Evolutionary conservation across 1,140 invertebrate genomes (phyloP), one percentile per base, ranked within the genome.

Genomic region (Drosophila tristis): DNA sequence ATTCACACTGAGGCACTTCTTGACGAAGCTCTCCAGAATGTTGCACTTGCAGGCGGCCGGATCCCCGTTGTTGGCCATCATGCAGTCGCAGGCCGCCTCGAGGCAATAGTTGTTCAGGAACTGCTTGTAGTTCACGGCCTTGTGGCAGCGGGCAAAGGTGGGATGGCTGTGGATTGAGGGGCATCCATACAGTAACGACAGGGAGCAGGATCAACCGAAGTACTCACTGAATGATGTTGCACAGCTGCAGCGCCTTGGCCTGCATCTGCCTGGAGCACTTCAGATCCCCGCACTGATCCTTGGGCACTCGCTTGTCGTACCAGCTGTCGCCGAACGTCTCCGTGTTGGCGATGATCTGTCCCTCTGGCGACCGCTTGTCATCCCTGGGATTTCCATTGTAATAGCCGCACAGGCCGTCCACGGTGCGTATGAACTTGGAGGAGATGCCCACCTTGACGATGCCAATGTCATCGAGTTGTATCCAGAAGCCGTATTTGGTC

Each of bases 351-450:
- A 95, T 94, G 9, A 93, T 73, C 20, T 75, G 90, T 1, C 96
- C 96, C 87, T 95, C 94, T 0, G 96, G 96, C 64, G 94, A 93
- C 9, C 94, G 93, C 50, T 94, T 95, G 81, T 97, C 96, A 86
- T 97, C 96, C 23, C 77, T 70, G 0, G 91, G 59, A 29, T 94
- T 91, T 1, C 94, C 94, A 91, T 96, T 95, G 82, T 95, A 96
- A 59, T 94, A 95, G 4, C 97, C 97, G 79, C 97, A 97, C 1
- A 97, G 81, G 1, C 97, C 96, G 80, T 96, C 95, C 0, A 97
- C 94, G 51, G 93, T 92, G 2, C 93, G 92, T 31, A 92, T 78
- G 39, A 95, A 93, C 72, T 94, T 94, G n/a, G 94, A 93, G 0
- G 93, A 93, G 60, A 97, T 94, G 58, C 95, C 95, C 63, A 97